Base-by-base conservation (phyloP, 1,140 invertebrate genomes). In the Trachelipus rathkii region DNA sequence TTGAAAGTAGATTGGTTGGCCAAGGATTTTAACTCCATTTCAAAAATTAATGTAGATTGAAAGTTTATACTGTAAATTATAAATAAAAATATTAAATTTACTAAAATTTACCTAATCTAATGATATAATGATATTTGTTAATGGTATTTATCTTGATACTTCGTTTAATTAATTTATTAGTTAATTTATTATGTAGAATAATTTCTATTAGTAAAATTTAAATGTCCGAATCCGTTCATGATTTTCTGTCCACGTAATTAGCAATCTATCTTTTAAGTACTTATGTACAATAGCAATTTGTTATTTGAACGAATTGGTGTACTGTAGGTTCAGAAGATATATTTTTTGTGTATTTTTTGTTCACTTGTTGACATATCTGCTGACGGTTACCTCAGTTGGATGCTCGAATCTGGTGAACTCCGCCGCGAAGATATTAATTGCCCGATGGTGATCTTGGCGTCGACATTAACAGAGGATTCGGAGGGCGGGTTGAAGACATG, bases 401-500 rank as follows among this genome's bases (percentile, higher is more conserved):
- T 98, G 95, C 91, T 91, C 84, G 95, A 98, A 85, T 92, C 91
- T 84, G 95, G 95, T 75, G 94, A 97, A 82, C 88, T 95, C n/a
- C n/a, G n/a, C 46, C 94, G 95, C 86, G 95, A 97, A 86, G 96
- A 99, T 90, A 89, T 98, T 73, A 96, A 88, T 87, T 97, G 83
- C 95, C 95, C 72, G 95, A 97, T 77, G 93, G 92, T 73, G 95
- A 98, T 71, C 88, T 97, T 82, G 95, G 94, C 81, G 82, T 85
- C 77, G 91, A 92, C 83, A 87, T 95, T 78, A 91, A 84, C 82
- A 88, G 78, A 93, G n/a, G 94, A 82, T 93, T 90, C 81, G n/a
- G 92, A 93, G 78, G 89, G 88, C 85, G 92, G 92, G n/a, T n/a
- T 84, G 94, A 94, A 87, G 93, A 95, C 85, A 87, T 95, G 84